phyloP scores from a whole-genome alignment of 2,888 invertebrate genomes.

The Encarsia formosa region DNA sequence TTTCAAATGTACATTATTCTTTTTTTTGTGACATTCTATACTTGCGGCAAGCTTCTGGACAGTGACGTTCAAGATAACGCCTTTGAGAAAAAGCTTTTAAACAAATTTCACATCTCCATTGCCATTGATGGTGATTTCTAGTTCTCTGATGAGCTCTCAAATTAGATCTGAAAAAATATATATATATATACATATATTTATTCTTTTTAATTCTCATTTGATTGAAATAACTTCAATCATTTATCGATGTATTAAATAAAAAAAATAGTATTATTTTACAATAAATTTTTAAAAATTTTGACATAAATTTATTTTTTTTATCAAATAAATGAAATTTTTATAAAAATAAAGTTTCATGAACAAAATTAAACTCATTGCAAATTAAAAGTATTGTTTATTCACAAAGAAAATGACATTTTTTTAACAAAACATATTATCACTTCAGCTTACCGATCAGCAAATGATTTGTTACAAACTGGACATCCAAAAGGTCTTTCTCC shows the following conservation, averaged over 20 bases:
- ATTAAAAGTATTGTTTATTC: too few species aligned
- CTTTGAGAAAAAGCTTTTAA: slow-evolving; percentile 68
- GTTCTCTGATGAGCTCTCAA: slow-evolving; percentile 70
- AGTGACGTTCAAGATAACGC: slow-evolving; percentile 63
- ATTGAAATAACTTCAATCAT: too few species aligned
- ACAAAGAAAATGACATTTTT: too few species aligned
- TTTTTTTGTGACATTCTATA: slow-evolving; percentile 52
- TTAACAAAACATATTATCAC: background rate
- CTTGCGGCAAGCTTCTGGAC: slow-evolving; percentile 63
- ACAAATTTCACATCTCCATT: slow-evolving; percentile 63
- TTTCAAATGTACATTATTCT: slow-evolving; percentile 24
- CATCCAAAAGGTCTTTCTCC: slow-evolving; percentile 69
- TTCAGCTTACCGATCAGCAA: slow-evolving; percentile 60
- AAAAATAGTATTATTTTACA: too few species aligned
- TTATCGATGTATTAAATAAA: too few species aligned
- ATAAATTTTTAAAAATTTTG: too few species aligned
- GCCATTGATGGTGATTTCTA: slow-evolving; percentile 67
- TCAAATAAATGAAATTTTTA: too few species aligned
- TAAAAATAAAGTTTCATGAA: background rate
- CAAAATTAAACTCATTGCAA: too few species aligned
- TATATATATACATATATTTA: too few species aligned
- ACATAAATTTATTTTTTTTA: too few species aligned
- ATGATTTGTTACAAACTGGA: slow-evolving; percentile 62
- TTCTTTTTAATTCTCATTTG: too few species aligned
- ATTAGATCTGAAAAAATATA: slow-evolving; percentile 58